Percentiles rank a stretch among this genome's conserved stretches.
Evolutionary conservation across 1,140 invertebrate genomes (phyloP).

Genomic region (Drosophila kohkoa): DNA sequence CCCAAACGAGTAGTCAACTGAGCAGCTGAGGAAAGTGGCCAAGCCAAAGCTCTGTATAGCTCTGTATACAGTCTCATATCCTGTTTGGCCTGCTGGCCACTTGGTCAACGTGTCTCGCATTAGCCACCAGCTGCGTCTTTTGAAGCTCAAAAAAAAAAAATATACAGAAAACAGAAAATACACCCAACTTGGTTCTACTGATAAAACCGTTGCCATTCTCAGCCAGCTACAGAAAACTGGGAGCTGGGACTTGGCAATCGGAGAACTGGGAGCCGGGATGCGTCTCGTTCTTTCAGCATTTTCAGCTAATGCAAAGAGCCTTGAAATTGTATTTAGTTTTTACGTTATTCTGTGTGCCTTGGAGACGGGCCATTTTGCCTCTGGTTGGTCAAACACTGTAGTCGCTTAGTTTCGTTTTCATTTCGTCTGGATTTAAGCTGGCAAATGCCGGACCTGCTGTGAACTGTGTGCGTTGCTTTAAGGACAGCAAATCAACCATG

Average conservation of each 20-base stretch:
- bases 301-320: constrained; percentile 70
- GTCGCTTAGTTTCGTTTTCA: constrained; percentile 44
- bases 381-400: constrained; percentile 8
- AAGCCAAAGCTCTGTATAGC: not conserved
- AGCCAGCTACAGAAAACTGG: not conserved
- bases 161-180: too few species aligned
- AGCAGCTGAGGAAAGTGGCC: not conserved
- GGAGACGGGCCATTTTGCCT: constrained; percentile 12
- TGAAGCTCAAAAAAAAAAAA: not conserved
- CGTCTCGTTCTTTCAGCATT: constrained; percentile 18
- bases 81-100: constrained; percentile 12
- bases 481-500: constrained; percentile 22
- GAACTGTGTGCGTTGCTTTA: constrained; percentile 27
- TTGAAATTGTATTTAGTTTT: constrained; percentile 68
- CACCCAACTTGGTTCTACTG: not conserved
- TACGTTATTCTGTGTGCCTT: constrained; percentile 23
- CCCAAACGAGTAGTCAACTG: constrained; percentile 28
- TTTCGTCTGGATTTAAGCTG: constrained; percentile 32
- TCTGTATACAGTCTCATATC: not conserved
- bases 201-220: constrained; percentile 12
- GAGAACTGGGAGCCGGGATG: too few species aligned
- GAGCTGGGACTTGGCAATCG: too few species aligned
- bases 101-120: constrained; percentile 33
- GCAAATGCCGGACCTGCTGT: constrained; percentile 24
- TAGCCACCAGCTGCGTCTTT: constrained; percentile 38